phyloP scores from a whole-genome alignment of 2,113 vertebrate species.

The Pomatostomus ruficeps region DNA sequence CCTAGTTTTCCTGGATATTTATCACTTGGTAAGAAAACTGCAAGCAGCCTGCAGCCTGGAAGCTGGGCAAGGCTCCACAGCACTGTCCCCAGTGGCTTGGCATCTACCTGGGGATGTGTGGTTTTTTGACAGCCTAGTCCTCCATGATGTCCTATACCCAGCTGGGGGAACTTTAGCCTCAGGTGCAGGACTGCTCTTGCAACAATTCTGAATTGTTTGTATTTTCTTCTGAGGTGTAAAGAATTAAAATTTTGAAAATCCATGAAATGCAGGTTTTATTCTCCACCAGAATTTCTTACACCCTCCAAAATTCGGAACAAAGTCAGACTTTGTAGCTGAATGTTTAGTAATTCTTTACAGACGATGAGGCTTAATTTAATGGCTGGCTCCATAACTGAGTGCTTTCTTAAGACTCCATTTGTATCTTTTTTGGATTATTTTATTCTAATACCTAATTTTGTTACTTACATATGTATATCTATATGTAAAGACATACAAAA shows the following conservation, averaged over 20 bases:
- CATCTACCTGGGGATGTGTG: not conserved
- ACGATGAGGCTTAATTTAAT: not conserved
- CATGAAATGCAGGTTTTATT: not conserved
- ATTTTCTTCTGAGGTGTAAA: not conserved
- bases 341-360: not conserved
- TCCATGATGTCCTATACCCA: not conserved
- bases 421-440: not conserved
- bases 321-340: not conserved
- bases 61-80: not conserved
- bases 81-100: rapidly evolving
- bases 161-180: not conserved
- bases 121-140: not conserved
- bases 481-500: not conserved
- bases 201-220: not conserved
- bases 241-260: not conserved
- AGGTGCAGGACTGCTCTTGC: not conserved
- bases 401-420: not conserved
- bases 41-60: not conserved
- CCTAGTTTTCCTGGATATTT: not conserved
- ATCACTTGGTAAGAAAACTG: not conserved
- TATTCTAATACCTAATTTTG: not conserved
- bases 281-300: not conserved
- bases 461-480: not conserved
- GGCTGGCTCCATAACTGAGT: not conserved
- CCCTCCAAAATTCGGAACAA: not conserved